Evolutionary conservation across 2,113 vertebrate species (phyloP).

Genomic region (Actenoides lindsayi): DNA sequence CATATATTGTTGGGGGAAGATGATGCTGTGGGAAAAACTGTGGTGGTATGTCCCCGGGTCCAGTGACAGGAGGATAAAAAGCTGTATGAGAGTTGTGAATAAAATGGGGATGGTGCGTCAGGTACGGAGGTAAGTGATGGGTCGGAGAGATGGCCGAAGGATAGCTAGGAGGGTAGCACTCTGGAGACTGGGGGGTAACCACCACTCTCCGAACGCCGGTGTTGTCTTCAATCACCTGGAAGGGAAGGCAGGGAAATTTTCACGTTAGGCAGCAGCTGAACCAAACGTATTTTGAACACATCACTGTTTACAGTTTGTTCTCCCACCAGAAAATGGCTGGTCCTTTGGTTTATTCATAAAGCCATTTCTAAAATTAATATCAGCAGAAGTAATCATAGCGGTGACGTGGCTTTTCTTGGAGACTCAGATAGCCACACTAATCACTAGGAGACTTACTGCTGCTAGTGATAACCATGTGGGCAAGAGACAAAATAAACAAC

Average conservation of each 20-base stretch:
- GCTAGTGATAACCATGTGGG: neutral
- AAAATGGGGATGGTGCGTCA: slow-evolving; percentile 92
- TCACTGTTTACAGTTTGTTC: neutral
- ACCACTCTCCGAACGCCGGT: slow-evolving; percentile 96
- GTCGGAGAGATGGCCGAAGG: slow-evolving; percentile 95
- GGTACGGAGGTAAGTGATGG: slow-evolving; percentile 92
- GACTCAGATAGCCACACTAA: slow-evolving; percentile 10
- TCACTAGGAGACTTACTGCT: neutral
- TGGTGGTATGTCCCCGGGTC: slow-evolving; percentile 90
- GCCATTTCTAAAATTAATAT: slow-evolving; percentile 40
- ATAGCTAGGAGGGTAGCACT: slow-evolving; percentile 95
- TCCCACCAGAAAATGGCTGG: neutral
- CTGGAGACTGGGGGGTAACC: slow-evolving; percentile 95
- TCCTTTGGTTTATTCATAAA: neutral
- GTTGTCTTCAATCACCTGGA: slow-evolving; percentile 94
- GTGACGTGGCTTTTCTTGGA: slow-evolving; percentile 19
- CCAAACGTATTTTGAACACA: neutral
- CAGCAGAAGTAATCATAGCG: neutral
- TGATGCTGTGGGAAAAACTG: slow-evolving; percentile 96
- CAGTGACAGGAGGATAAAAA: slow-evolving; percentile 94
- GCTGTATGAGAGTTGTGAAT: slow-evolving; percentile 93
- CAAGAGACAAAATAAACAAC: neutral
- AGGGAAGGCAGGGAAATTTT: slow-evolving; percentile 22
- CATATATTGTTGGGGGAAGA: slow-evolving; percentile 91
- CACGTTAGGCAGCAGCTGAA: neutral